A percentile compares a stretch with the other conserved stretches of the same genome.
These are phyloP conservation scores for Chelonus insularis DNA, from an alignment of 1,140 invertebrate species.

Conservation along the genomic window DNA sequence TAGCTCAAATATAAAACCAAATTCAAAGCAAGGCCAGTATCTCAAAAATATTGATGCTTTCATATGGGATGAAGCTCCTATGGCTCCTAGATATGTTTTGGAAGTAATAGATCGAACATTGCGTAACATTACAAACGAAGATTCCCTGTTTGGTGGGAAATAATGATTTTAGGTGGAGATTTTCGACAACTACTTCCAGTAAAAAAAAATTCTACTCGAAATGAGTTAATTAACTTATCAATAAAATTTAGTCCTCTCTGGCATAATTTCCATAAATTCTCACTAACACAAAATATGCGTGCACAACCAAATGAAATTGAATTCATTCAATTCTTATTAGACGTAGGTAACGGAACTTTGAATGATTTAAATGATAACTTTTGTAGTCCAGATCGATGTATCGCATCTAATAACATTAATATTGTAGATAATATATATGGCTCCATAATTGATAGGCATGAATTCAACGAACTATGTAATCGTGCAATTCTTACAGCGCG, in stretches of 20 bases:
- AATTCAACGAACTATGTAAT: too few relatives aligned
- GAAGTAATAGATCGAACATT: constrained; percentile 31
- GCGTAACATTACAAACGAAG: constrained; percentile 27
- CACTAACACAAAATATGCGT: constrained; percentile 21
- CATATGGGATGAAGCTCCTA: neutral
- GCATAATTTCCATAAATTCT: constrained; percentile 18
- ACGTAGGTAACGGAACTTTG: constrained; percentile 23
- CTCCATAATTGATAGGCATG: too few relatives aligned
- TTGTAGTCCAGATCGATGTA: constrained; percentile 6
- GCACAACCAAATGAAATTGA: constrained; percentile 17
- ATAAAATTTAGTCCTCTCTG: constrained; percentile 27
- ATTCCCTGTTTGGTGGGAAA: constrained; percentile 32
- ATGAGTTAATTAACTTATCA: constrained; percentile 24
- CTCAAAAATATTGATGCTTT: neutral
- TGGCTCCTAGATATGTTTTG: neutral
- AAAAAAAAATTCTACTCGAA: constrained; percentile 18
- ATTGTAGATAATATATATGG: constrained; percentile 19
- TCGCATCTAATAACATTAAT: neutral
- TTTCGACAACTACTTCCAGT: constrained; percentile 37
- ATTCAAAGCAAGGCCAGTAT: neutral
- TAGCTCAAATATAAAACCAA: neutral
- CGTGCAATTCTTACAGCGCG: constrained; percentile 28
- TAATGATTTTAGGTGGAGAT: constrained; percentile 33
- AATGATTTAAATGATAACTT: constrained; percentile 11
- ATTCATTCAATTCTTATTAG: constrained; percentile 27